Evolutionary conservation across 2,113 vertebrate genomes (phyloP), one percentile per base, ranked within the genome.

Genomic region (Ctenodactylus gundi): DNA sequence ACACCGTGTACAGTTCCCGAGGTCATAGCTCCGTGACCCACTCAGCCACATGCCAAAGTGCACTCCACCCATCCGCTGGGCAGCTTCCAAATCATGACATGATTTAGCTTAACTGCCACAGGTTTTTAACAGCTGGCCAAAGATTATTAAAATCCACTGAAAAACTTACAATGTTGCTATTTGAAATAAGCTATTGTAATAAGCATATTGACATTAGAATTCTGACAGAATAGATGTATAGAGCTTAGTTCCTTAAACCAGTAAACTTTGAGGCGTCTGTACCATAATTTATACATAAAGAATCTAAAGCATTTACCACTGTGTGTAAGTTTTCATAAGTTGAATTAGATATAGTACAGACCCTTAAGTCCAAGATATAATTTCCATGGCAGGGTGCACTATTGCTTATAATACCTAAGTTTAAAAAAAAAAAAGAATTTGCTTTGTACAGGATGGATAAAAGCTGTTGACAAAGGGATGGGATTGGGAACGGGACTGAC

Each of bases 131-230:
- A 83, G 46, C 68, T 49, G 92, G 58, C 36, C 62, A 17, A 46
- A 82, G 72, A 41, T 57, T 90, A 84, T 65, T 92, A 76, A 95
- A 94, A 3, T 85, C 60, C 65, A 81, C 58, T 76, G 58, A 85
- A 88, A 94, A 76, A 60, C n/a, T 51, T 88, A 10, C 86, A 11
- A 60, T 91, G 55, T 85, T 78, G 73, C 88, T 92, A 2, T 87
- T 90, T 92, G 44, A 83, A 91, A 92, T n/a, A 81, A 41, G 57
- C 51, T 55, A 87, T 90, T 92, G 92, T 85, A 93, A 93, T 92
- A 94, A 91, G 7, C 60, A 77, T 85, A 72, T 90, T 88, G n/a
- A 13, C 53, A 67, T 85, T 89, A 88, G 64, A 97, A 90, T 96
- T 70, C 11, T 90, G 36, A 90, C 27, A 78, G n/a, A 93, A 87